Percentiles rank a stretch among this genome's conserved stretches.
phyloP scores from a whole-genome alignment of 1,140 invertebrate genomes.

The Danaus plexippus region DNA sequence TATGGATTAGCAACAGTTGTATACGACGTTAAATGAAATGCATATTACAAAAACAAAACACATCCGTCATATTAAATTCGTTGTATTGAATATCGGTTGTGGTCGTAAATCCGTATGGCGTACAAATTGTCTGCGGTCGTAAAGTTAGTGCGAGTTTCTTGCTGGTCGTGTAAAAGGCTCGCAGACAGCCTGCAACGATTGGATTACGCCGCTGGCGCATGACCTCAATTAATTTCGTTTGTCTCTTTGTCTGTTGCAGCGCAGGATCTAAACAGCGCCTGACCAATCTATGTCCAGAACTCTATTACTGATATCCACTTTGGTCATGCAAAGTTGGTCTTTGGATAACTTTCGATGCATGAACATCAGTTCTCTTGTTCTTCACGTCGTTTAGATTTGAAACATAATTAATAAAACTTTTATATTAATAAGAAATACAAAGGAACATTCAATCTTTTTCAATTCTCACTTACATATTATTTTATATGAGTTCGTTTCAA shows the following conservation, averaged over 20 bases:
- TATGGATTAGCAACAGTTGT: too few species aligned
- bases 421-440: too few species aligned
- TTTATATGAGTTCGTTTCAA: too few species aligned
- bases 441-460: too few species aligned
- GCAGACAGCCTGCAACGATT: constrained; percentile 36
- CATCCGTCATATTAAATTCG: constrained; percentile 4
- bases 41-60: constrained; percentile 1
- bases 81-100: constrained; percentile 12
- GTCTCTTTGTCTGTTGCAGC: constrained; percentile 54
- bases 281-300: constrained; percentile 48
- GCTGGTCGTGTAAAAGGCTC: constrained; percentile 32
- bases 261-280: constrained; percentile 45
- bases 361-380: constrained; percentile 9
- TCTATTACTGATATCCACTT: constrained; percentile 58
- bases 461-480: too few species aligned
- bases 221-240: constrained; percentile 66
- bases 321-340: constrained; percentile 24
- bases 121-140: constrained; percentile 30
- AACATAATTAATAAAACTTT: too few species aligned
- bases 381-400: too few species aligned
- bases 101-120: constrained; percentile 20
- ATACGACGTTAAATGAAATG: too few species aligned
- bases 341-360: constrained; percentile 21
- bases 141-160: constrained; percentile 33
- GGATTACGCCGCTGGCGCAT: constrained; percentile 55